These are phyloP conservation scores for Drosophila lini DNA, from an alignment of 1,140 invertebrate species.

Conservation along the genomic window DNA sequence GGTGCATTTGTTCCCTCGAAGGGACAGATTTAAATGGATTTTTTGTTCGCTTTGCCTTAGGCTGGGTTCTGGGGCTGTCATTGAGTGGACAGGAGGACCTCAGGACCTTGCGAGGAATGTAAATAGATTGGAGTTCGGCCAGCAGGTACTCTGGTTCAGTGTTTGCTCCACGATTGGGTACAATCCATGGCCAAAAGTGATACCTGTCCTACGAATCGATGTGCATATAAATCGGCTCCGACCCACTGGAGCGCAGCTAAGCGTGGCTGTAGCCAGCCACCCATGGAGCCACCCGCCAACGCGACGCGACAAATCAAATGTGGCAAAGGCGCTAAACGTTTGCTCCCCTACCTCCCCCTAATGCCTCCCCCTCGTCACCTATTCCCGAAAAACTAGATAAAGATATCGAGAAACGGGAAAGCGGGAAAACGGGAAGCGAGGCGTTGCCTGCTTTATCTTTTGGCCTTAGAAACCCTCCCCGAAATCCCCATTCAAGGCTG, in stretches of 20 bases:
- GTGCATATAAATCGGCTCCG: background rate
- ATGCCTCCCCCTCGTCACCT: background rate
- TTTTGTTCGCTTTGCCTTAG: constrained; percentile 15
- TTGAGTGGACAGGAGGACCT: constrained; percentile 31
- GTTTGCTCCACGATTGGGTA: constrained; percentile 19
- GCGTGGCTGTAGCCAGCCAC: constrained; percentile 26
- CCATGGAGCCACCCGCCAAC: background rate
- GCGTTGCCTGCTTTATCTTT: constrained; percentile 21
- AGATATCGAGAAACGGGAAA: constrained; percentile 22
- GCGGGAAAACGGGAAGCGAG: constrained; percentile 22
- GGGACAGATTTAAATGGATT: constrained; percentile 46
- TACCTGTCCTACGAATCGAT: background rate
- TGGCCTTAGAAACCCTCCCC: background rate
- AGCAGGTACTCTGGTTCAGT: background rate
- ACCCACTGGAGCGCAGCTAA: constrained; percentile 37
- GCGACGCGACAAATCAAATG: constrained; percentile 61
- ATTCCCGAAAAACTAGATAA: constrained; percentile 12
- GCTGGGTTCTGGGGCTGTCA: constrained; percentile 5
- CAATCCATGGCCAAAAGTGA: constrained; percentile 6
- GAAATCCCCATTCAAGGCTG: constrained; percentile 13
- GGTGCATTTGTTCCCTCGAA: constrained; percentile 14
- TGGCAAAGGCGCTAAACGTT: constrained; percentile 59
- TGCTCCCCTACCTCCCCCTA: background rate
- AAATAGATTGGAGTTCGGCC: constrained; percentile 34
- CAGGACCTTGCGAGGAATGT: constrained; percentile 24